phyloP scores from a whole-genome alignment of 2,797 vertebrate genomes.

The Lemur catta region DNA sequence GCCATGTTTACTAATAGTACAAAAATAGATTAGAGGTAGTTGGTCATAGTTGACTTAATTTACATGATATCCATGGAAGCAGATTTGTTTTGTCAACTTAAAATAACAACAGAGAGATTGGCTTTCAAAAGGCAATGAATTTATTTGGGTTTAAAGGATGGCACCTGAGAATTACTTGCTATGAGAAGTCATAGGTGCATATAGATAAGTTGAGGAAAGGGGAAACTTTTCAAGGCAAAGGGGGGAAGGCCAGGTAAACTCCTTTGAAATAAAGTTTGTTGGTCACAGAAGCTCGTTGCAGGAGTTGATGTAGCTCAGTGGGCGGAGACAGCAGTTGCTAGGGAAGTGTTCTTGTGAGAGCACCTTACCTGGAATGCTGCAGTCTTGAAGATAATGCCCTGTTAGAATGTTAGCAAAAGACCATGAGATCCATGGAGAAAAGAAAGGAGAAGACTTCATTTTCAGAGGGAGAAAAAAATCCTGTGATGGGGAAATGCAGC shows the following conservation, averaged over 20 bases:
- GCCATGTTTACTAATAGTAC: neutral
- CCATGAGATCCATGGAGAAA: too few relatives aligned
- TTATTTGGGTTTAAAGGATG: neutral
- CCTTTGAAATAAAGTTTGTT: neutral
- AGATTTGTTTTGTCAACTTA: neutral
- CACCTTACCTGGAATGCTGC: neutral
- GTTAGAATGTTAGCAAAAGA: too few relatives aligned
- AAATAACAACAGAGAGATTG: neutral
- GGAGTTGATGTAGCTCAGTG: neutral
- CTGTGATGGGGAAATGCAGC: too few relatives aligned
- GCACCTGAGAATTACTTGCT: neutral
- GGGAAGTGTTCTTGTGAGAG: neutral
- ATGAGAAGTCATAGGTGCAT: neutral
- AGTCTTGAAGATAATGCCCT: neutral
- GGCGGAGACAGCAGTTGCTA: neutral
- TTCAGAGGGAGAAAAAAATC: too few relatives aligned
- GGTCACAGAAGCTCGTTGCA: neutral
- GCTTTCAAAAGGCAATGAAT: neutral
- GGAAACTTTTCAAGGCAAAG: neutral
- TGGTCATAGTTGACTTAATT: neutral
- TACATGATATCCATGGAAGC: neutral
- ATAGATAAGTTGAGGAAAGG: too few relatives aligned
- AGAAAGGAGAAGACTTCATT: too few relatives aligned
- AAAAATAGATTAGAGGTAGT: neutral
- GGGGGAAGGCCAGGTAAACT: neutral